Conservation (phyloP, 1,140 invertebrate genomes). For the Dendrolimus kikuchii region DNA sequence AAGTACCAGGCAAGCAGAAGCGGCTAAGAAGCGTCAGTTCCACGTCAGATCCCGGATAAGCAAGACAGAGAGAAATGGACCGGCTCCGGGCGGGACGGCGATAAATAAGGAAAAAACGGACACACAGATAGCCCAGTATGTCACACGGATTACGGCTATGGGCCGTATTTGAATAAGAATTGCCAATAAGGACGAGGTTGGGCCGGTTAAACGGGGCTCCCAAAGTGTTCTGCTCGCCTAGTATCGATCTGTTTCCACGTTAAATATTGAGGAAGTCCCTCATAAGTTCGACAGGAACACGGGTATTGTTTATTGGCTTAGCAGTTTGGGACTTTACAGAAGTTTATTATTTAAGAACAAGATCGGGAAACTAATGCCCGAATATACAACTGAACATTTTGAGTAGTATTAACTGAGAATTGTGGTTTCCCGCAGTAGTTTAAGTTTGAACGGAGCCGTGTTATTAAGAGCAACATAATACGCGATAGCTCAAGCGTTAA, state of each 20-base stretch:
- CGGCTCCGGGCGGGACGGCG: constrained; percentile 26
- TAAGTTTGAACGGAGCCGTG: too few relatives aligned
- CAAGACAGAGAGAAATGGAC: constrained; percentile 61
- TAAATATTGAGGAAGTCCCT: too few relatives aligned
- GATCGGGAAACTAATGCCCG: too few relatives aligned
- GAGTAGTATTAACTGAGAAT: too few relatives aligned
- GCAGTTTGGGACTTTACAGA: too few relatives aligned
- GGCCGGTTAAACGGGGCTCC: constrained; percentile 34
- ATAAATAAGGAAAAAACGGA: constrained; percentile 60
- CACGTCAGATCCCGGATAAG: constrained; percentile 59
- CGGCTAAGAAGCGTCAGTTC: constrained; percentile 50
- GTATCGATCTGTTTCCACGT: constrained; percentile 15
- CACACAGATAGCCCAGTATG: constrained; percentile 50
- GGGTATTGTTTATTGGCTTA: too few relatives aligned
- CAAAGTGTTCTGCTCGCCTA: constrained; percentile 34
- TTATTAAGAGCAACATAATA: too few relatives aligned
- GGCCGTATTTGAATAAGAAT: constrained; percentile 63
- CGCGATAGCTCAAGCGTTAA: too few relatives aligned
- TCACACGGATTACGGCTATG: constrained; percentile 46
- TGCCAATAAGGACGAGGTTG: constrained; percentile 46
- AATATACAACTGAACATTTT: too few relatives aligned
- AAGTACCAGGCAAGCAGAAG: constrained; percentile 35
- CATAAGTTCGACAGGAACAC: too few relatives aligned
- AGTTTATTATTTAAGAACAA: too few relatives aligned
- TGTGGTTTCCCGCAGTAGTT: too few relatives aligned